Percentiles rank a stretch among this genome's conserved stretches.
Evolutionary conservation across 2,888 invertebrate species (phyloP).

Genomic region (Emmelina monodactyla): DNA sequence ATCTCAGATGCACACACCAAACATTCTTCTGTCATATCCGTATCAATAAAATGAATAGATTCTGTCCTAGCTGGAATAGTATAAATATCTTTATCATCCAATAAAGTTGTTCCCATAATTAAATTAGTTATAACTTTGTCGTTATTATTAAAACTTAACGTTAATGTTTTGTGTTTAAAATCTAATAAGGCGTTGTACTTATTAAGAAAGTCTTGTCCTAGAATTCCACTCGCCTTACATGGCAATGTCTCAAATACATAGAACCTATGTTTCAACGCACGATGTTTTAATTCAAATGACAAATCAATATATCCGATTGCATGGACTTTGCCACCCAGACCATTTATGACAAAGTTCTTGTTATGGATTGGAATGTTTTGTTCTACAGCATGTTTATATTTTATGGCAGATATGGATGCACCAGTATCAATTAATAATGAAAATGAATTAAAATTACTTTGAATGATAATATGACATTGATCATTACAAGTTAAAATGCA

Average conservation of each 20-base stretch:
- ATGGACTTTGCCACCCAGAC: constrained; percentile 11
- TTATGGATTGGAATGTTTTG: no score
- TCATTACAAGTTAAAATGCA: constrained; percentile 2
- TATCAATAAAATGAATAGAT: constrained; percentile 9
- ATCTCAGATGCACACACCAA: constrained; percentile 6
- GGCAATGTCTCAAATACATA: constrained; percentile 11
- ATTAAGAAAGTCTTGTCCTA: constrained; percentile 11
- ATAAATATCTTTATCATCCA: no score
- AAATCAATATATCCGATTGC: constrained; percentile 8
- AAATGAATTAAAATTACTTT: background rate
- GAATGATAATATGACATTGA: background rate
- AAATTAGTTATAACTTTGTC: background rate
- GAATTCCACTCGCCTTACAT: constrained; percentile 9
- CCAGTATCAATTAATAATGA: constrained; percentile 4
- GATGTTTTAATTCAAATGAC: background rate
- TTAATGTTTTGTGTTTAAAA: constrained; percentile 6
- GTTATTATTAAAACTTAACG: background rate
- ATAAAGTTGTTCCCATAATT: constrained; percentile 1
- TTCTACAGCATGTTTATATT: constrained; percentile 6
- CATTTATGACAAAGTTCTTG: no score
- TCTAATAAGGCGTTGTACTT: constrained; percentile 7
- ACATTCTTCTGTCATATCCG: constrained; percentile 6
- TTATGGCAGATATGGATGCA: constrained; percentile 8
- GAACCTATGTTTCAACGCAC: constrained; percentile 7
- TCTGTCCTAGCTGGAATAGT: constrained; percentile 4